Conservation (phyloP, 2,113 vertebrate species). For the Coregonus clupeaformis region DNA sequence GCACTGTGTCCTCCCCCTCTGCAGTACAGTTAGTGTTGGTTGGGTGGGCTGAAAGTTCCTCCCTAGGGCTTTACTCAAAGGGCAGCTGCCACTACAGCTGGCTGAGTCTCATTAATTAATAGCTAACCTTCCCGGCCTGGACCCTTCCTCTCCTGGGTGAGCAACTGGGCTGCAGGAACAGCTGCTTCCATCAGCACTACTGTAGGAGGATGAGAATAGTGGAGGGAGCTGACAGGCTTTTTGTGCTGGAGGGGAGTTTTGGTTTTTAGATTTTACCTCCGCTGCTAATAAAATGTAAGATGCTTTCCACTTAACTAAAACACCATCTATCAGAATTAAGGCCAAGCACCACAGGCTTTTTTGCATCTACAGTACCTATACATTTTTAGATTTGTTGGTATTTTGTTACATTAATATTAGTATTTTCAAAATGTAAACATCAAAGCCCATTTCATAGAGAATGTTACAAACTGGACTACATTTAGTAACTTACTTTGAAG, state of each 20-base stretch:
- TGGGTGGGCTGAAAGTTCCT: background rate
- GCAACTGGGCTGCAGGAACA: background rate
- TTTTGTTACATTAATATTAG: too few relatives aligned
- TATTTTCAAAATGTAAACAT: too few relatives aligned
- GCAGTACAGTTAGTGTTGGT: background rate
- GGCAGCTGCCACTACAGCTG: slow-evolving; percentile 2
- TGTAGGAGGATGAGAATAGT: background rate
- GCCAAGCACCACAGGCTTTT: too few relatives aligned
- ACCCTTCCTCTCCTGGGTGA: background rate
- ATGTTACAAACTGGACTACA: too few relatives aligned
- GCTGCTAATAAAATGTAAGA: too few relatives aligned
- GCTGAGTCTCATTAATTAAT: background rate
- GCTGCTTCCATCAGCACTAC: background rate
- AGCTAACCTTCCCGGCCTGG: background rate
- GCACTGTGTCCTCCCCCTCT: background rate
- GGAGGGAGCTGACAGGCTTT: background rate
- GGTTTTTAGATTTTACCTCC: background rate
- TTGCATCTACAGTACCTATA: too few relatives aligned
- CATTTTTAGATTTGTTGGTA: too few relatives aligned
- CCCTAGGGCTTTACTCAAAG: background rate
- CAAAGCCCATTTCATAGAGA: too few relatives aligned
- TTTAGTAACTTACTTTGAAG: too few relatives aligned
- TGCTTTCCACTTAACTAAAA: too few relatives aligned
- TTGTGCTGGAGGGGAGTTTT: background rate
- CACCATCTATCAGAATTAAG: too few relatives aligned